phyloP scores from a whole-genome alignment of 2,888 invertebrate species.

The Polydrusus tereticollis region DNA sequence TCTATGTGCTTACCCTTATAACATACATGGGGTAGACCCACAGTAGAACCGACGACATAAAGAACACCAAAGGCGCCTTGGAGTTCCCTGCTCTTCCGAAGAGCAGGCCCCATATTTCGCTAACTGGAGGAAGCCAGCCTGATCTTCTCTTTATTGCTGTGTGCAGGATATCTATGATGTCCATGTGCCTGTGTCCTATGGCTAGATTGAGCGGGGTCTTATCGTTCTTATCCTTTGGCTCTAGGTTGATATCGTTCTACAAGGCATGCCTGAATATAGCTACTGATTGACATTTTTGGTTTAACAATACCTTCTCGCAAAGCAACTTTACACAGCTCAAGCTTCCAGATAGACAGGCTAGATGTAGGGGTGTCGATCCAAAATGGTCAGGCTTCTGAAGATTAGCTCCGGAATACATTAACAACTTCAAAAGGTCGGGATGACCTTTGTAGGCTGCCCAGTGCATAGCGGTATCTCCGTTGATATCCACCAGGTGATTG shows the following conservation, averaged over 20 bases:
- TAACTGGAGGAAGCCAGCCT: conserved; percentile 89
- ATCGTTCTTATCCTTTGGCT: conserved; percentile 90
- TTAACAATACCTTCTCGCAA: conserved; percentile 91
- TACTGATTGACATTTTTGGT: background rate
- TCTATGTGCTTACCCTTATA: conserved; percentile 74
- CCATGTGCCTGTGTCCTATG: conserved; percentile 87
- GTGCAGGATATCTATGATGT: conserved; percentile 85
- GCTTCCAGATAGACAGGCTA: conserved; percentile 91
- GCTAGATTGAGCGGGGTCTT: conserved; percentile 93
- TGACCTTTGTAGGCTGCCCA: conserved; percentile 97
- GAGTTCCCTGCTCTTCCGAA: conserved; percentile 94
- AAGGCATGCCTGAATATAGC: background rate
- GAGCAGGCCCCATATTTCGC: conserved; percentile 89
- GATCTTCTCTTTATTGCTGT: conserved; percentile 85
- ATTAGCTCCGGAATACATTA: conserved; percentile 93
- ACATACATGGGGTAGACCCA: conserved; percentile 97
- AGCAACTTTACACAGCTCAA: conserved; percentile 87
- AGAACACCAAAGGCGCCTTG: conserved; percentile 88
- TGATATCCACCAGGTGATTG: conserved; percentile 88
- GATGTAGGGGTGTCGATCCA: conserved; percentile 91
- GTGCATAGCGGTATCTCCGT: conserved; percentile 93
- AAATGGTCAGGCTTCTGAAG: conserved; percentile 92
- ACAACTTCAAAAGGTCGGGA: conserved; percentile 85
- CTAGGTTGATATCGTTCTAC: conserved; percentile 87
- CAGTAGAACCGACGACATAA: conserved; percentile 85